phyloP scores from a whole-genome alignment of 1,140 invertebrate species.

The Lycorma delicatula region DNA sequence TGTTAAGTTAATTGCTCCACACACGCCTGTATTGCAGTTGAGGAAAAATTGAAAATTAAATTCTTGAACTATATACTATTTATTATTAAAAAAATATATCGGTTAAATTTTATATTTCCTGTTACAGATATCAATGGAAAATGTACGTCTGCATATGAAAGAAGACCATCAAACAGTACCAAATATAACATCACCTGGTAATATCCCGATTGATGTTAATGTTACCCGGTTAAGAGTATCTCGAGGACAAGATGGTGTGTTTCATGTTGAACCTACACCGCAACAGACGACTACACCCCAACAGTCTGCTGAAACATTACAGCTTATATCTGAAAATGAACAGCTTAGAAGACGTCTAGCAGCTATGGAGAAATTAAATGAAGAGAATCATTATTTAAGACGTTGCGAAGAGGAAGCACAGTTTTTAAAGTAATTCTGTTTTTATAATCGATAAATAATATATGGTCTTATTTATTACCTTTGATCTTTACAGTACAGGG shows the following conservation, averaged over 20 bases:
- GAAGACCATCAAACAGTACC: conserved; percentile 65
- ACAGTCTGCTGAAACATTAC: not conserved
- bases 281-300: not conserved
- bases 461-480: conserved; percentile 1
- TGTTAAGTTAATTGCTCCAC: too few species aligned
- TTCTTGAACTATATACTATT: too few species aligned
- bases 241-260: conserved; percentile 57
- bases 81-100: not conserved
- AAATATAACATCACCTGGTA: conserved; percentile 75
- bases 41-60: too few species aligned
- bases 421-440: conserved; percentile 37
- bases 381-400: conserved; percentile 49
- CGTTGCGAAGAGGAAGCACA: conserved; percentile 54
- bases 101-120: conserved; percentile 15
- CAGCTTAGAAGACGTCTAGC: conserved; percentile 49
- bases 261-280: conserved; percentile 54
- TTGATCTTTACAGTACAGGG: not conserved
- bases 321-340: conserved; percentile 46
- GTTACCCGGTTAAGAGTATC: conserved; percentile 58
- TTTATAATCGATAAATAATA: too few species aligned
- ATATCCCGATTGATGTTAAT: conserved; percentile 66
- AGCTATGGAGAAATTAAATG: conserved; percentile 50
- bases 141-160: conserved; percentile 55
- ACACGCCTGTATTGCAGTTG: too few species aligned
- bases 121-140: conserved; percentile 55